Conservation (phyloP, 2,113 vertebrate species). For the Atherinomorus stipes region DNA sequence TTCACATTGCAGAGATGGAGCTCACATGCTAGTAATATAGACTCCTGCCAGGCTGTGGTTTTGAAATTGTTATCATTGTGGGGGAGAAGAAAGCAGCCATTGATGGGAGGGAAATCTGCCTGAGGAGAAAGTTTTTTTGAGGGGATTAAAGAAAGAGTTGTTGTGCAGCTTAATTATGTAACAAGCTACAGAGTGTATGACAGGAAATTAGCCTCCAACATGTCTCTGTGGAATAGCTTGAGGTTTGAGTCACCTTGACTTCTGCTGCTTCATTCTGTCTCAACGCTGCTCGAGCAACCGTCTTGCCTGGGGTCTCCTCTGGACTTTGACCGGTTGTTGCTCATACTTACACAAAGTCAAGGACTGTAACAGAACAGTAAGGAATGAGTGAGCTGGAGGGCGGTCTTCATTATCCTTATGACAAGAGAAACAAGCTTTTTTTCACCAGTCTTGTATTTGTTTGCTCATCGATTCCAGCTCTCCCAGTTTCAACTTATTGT, state of each 20-base stretch:
- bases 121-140: slow-evolving; percentile 6
- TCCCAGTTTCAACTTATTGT: neutral
- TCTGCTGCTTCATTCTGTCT: neutral
- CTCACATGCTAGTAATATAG: slow-evolving; percentile 42
- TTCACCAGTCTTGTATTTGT: neutral
- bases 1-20: neutral
- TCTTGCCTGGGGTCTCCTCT: neutral
- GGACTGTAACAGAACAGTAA: slow-evolving; percentile 29
- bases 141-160: slow-evolving; percentile 16
- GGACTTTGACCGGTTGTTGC: slow-evolving; percentile 6
- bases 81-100: slow-evolving; percentile 55
- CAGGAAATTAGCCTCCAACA: neutral
- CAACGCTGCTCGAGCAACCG: neutral
- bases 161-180: slow-evolving; percentile 18
- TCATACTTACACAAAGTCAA: neutral
- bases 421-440: neutral
- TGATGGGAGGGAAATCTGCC: slow-evolving; percentile 39
- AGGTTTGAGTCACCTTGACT: neutral
- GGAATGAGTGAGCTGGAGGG: slow-evolving; percentile 6
- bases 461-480: neutral
- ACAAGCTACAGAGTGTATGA: slow-evolving; percentile 3
- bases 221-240: neutral
- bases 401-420: neutral
- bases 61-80: neutral
- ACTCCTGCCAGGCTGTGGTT: neutral